Evolutionary conservation across 2,113 vertebrate genomes (phyloP).

Genomic region (Erinaceus europaeus): DNA sequence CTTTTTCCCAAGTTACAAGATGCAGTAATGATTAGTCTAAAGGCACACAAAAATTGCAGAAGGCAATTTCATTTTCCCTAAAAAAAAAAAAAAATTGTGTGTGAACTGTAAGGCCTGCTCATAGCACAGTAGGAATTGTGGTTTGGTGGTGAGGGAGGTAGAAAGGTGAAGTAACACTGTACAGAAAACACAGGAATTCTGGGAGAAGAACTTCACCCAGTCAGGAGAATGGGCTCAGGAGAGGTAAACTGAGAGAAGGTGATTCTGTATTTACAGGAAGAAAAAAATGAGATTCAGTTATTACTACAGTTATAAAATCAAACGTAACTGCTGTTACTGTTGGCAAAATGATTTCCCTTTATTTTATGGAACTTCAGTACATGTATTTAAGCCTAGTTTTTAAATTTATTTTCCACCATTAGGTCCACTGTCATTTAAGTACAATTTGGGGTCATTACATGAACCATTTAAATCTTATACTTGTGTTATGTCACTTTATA

Average conservation of each 20-base stretch:
- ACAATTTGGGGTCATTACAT: background rate
- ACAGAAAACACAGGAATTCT: background rate
- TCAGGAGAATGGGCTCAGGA: background rate
- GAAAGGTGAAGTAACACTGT: background rate
- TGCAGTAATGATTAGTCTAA: background rate
- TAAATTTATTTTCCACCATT: background rate
- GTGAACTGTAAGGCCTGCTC: background rate
- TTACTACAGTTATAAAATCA: background rate
- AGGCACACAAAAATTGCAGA: background rate
- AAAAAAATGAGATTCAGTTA: background rate
- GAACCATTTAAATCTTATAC: background rate
- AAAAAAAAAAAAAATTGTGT: background rate
- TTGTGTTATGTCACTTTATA: background rate
- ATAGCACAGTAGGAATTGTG: background rate
- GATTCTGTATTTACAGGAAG: background rate
- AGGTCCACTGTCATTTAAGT: background rate
- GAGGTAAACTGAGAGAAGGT: background rate
- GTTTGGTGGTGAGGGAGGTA: background rate
- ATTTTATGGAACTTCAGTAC: too few species aligned
- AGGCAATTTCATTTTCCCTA: background rate
- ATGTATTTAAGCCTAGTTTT: background rate
- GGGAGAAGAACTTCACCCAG: background rate
- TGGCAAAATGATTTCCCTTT: too few species aligned
- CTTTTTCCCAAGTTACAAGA: background rate
- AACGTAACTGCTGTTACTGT: too few species aligned